Base-by-base conservation (phyloP, 2,113 vertebrate species). In the Coptodon bakossiorum region DNA sequence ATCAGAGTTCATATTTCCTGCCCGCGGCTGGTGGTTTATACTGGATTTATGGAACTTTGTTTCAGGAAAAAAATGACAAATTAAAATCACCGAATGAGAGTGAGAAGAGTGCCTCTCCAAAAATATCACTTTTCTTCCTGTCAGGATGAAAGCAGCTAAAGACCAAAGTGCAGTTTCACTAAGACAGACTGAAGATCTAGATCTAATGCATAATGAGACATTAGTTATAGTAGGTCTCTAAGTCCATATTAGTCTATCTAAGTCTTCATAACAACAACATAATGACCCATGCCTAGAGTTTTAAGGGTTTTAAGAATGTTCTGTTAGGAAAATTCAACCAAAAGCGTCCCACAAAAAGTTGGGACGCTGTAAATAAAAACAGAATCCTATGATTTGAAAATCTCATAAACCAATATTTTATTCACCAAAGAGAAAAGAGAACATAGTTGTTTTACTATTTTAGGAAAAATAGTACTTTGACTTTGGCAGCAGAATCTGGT, bases 1-100 rank as follows among this genome's bases (percentile, higher is more conserved):
- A 92, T 91, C 90, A 91, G 68, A 86, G 56, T 57, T 91, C 59
- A 76, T 45, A 86, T 43, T 87, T 91, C 59, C 88, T 63, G 83
- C 31, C 53, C 38, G 71, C 88, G 36, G 76, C 61, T 86, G 82
- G 59, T 16, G 10, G 13, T 81, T 90, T 27, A 34, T 24, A 43
- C 82, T 66, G 9, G 22, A 45, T 86, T 89, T 45, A 29, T 81
- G 40, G 50, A 86, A 73, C 71, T 38, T 53, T 68, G 24, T 66
- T 88, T 89, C 48, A 68, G 16, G 10, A 43, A 14, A 38, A 68
- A 89, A 76, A 79, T 6, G 56, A 4, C 45, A 22, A 78, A 52
- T 36, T 43, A 40, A 43, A 85, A 76, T 40, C 16, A 83, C 29
- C 43, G 31, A 45, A 22, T 83, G 63, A 57, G n/a, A 68, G 1